Percentiles rank a stretch among this genome's conserved stretches.
phyloP scores from a whole-genome alignment of 2,888 invertebrate species.

The Campoplex capitator region DNA sequence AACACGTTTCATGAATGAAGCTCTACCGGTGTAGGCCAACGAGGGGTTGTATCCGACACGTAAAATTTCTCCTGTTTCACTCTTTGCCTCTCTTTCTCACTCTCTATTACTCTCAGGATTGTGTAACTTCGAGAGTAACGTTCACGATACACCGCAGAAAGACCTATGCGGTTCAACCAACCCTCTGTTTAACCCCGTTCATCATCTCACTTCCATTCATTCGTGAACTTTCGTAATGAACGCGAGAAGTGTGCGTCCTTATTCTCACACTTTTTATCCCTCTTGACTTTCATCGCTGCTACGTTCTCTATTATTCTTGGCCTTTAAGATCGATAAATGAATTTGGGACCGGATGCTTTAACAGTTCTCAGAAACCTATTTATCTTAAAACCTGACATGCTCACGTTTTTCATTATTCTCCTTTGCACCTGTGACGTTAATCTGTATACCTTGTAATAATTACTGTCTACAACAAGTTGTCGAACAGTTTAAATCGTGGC shows the following conservation, averaged over 20 bases:
- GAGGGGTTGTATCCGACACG: conserved; percentile 60
- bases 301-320: conserved; percentile 10
- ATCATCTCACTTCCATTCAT: conserved; percentile 78
- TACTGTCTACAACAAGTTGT: not conserved
- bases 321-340: conserved; percentile 2
- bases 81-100: conserved; percentile 54
- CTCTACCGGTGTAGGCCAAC: conserved; percentile 72
- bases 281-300: conserved; percentile 21
- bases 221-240: conserved; percentile 78
- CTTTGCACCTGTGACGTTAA: conserved; percentile 1
- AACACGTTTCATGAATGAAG: conserved; percentile 83
- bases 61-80: conserved; percentile 54
- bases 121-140: conserved; percentile 19
- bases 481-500: not conserved
- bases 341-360: conserved; percentile 2
- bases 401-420: not conserved
- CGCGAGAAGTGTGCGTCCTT: conserved; percentile 53
- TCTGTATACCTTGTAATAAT: not conserved
- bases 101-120: conserved; percentile 15
- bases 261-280: conserved; percentile 5
- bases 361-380: not conserved
- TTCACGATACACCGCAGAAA: conserved; percentile 39
- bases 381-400: not conserved
- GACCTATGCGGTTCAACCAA: conserved; percentile 58
- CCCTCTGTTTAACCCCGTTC: conserved; percentile 79